These are phyloP conservation scores for Chloropsis hardwickii DNA, from an alignment of 2,113 vertebrate genomes.

Conservation along the genomic window DNA sequence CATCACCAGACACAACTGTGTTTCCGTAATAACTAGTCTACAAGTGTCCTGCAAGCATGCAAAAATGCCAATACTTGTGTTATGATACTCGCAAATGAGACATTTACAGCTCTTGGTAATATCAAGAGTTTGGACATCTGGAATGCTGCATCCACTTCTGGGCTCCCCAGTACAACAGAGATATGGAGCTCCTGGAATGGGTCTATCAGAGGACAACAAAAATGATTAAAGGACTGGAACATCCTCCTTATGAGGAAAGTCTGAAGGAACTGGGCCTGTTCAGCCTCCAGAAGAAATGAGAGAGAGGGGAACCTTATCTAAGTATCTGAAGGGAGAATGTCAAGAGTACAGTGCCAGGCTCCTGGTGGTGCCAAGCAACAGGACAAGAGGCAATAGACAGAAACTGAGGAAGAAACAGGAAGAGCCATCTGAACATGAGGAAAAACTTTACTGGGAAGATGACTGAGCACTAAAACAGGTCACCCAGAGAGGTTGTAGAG, in stretches of 20 bases:
- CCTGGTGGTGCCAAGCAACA: background rate
- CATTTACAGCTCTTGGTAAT: background rate
- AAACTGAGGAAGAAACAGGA: background rate
- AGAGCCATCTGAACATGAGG: background rate
- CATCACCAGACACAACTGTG: background rate
- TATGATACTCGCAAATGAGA: background rate
- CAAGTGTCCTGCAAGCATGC: background rate
- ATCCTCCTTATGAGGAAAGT: background rate
- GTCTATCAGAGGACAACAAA: background rate
- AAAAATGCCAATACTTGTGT: background rate
- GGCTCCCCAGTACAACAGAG: background rate
- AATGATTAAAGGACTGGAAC: background rate
- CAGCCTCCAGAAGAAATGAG: background rate
- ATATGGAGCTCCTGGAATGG: background rate
- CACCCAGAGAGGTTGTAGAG: background rate
- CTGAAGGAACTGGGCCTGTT: background rate
- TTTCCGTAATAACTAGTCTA: background rate
- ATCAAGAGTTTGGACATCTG: background rate
- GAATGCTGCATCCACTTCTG: background rate
- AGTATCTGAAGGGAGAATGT: background rate
- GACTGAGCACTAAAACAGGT: background rate
- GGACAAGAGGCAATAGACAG: background rate
- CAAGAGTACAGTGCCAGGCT: background rate
- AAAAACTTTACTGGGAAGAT: background rate
- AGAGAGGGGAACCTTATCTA: background rate